These are phyloP conservation scores for Muschampia plurimacula DNA, from an alignment of 2,888 invertebrate species.

Conservation along the genomic window DNA sequence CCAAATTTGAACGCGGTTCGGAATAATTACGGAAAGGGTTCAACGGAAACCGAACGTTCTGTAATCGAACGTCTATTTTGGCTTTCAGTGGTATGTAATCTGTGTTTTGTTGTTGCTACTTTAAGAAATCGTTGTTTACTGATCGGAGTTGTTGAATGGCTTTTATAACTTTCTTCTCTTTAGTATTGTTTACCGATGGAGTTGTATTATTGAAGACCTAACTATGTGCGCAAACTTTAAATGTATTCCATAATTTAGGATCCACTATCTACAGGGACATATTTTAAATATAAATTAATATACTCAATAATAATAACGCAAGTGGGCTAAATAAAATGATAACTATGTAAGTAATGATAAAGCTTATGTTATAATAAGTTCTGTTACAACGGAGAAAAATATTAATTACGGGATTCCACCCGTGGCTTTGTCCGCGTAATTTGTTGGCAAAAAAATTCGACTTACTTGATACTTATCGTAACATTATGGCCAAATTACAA, in stretches of 20 bases:
- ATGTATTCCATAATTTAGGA: not conserved
- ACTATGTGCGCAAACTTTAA: not conserved
- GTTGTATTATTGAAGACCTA: not conserved
- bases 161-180: constrained; percentile 5
- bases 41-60: not conserved
- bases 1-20: constrained; percentile 12
- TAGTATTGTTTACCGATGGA: not conserved
- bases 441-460: too few relatives aligned
- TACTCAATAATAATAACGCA: too few relatives aligned
- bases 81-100: constrained; percentile 27
- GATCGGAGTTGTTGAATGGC: constrained; percentile 18
- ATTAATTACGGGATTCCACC: too few relatives aligned
- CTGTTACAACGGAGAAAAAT: too few relatives aligned
- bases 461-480: too few relatives aligned
- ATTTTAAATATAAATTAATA: too few relatives aligned
- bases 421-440: too few relatives aligned
- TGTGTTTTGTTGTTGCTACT: constrained; percentile 39
- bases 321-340: too few relatives aligned
- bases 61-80: constrained; percentile 22
- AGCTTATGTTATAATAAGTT: too few relatives aligned
- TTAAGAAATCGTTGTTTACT: constrained; percentile 12
- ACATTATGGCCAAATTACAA: too few relatives aligned
- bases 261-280: not conserved
- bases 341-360: too few relatives aligned
- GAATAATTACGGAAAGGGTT: constrained; percentile 27